A percentile compares a stretch with the other conserved stretches of the same genome.
Conservation (phyloP, 2,113 vertebrate genomes). For the Himantopus leucocephalus region DNA sequence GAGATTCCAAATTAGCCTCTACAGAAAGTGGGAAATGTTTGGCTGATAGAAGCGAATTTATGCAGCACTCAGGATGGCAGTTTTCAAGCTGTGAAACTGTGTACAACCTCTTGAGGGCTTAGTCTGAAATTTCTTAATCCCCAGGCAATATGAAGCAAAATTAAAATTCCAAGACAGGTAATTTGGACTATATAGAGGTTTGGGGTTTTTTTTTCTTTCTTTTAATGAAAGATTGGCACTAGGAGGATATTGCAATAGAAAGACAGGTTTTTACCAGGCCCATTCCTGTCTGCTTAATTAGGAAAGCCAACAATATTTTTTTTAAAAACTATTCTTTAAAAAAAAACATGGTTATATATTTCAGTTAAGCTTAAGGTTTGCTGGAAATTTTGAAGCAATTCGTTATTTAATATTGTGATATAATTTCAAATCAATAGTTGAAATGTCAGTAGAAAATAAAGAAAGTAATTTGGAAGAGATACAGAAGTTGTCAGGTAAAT, state of each 20-base stretch:
- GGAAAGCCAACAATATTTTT: background rate
- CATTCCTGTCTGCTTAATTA: background rate
- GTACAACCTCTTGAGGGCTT: background rate
- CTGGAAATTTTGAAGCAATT: conserved; percentile 9
- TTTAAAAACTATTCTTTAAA: background rate
- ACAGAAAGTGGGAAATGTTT: background rate
- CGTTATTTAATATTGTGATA: background rate
- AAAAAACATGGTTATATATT: background rate
- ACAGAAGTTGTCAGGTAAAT: conserved; percentile 36
- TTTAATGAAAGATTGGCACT: background rate
- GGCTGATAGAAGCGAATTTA: background rate
- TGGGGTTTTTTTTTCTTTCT: background rate
- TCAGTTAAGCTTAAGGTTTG: background rate
- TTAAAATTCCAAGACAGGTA: background rate
- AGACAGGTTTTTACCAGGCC: background rate
- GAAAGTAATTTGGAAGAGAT: background rate
- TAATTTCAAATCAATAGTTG: background rate
- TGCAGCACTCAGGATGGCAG: background rate
- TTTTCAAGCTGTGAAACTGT: background rate
- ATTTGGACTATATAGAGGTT: background rate
- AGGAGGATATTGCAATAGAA: background rate
- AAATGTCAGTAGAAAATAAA: conserved; percentile 31
- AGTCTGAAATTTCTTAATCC: background rate
- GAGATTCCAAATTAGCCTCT: background rate
- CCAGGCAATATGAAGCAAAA: background rate